phyloP scores from a whole-genome alignment of 2,888 invertebrate species.

The Anthrax anthrax region DNA sequence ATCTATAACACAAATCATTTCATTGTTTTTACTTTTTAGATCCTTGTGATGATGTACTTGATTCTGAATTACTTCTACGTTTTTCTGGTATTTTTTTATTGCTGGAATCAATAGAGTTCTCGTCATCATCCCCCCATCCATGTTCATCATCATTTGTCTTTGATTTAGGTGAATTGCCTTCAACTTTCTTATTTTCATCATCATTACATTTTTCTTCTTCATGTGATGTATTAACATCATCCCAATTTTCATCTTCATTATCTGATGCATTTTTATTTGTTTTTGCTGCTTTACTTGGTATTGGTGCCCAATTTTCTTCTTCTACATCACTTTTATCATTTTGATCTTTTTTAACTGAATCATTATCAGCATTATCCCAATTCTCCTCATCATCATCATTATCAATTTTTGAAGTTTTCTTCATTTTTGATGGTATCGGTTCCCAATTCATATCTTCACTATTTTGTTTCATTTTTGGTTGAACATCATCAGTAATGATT shows the following conservation, averaged over 20 bases:
- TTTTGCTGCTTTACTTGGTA: background rate
- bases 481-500: constrained; percentile 22
- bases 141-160: no score
- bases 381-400: constrained; percentile 24
- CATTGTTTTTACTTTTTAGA: constrained; percentile 8
- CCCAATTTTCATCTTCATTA: constrained; percentile 28
- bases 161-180: constrained; percentile 7
- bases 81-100: constrained; percentile 10
- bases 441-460: constrained; percentile 7
- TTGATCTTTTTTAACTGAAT: background rate
- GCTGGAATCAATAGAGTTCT: constrained; percentile 5
- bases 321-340: constrained; percentile 9
- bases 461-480: constrained; percentile 8
- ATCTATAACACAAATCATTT: no score
- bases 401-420: background rate
- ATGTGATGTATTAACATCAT: constrained; percentile 19
- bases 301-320: background rate
- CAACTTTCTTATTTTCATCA: constrained; percentile 14
- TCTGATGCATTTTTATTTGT: background rate
- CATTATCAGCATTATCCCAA: constrained; percentile 18
- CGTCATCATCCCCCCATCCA: no score
- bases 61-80: background rate
- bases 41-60: constrained; percentile 16
- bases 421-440: constrained; percentile 2
- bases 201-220: constrained; percentile 22